A percentile compares a stretch with the other conserved stretches of the same genome.
These are phyloP conservation scores for Lagorchestes hirsutus DNA, from an alignment of 2,797 vertebrate genomes.

Conservation along the genomic window DNA sequence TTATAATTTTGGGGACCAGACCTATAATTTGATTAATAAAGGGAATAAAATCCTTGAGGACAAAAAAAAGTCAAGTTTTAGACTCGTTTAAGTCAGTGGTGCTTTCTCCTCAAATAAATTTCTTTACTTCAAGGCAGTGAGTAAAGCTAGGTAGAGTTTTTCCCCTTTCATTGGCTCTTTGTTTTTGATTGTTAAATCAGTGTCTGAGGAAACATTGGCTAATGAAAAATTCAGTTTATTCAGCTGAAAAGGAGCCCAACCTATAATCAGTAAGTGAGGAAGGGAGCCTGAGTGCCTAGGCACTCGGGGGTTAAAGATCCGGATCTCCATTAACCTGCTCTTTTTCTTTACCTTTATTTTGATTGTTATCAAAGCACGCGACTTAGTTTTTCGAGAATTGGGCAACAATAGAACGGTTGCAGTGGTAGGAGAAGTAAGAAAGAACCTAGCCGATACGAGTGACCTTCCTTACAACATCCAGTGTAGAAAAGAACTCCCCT, in stretches of 20 bases:
- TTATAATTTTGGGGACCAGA: too few relatives aligned
- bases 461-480: background rate
- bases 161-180: slow-evolving; percentile 1
- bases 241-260: background rate
- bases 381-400: background rate
- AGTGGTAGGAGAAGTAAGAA: background rate
- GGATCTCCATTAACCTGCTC: background rate
- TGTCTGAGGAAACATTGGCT: slow-evolving; percentile 53
- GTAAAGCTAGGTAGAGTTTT: background rate
- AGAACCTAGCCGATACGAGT: background rate
- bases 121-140: slow-evolving; percentile 14
- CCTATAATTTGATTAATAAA: too few relatives aligned
- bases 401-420: background rate
- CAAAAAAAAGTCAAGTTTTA: background rate
- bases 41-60: too few relatives aligned
- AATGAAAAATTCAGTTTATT: slow-evolving; percentile 50
- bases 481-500: background rate
- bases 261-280: background rate
- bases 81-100: slow-evolving; percentile 1
- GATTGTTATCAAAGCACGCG: background rate
- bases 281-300: background rate
- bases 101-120: slow-evolving; percentile 22
- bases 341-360: background rate
- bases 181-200: slow-evolving; percentile 33
- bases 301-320: background rate